phyloP scores from a whole-genome alignment of 2,113 vertebrate genomes.

The Cariama cristata region DNA sequence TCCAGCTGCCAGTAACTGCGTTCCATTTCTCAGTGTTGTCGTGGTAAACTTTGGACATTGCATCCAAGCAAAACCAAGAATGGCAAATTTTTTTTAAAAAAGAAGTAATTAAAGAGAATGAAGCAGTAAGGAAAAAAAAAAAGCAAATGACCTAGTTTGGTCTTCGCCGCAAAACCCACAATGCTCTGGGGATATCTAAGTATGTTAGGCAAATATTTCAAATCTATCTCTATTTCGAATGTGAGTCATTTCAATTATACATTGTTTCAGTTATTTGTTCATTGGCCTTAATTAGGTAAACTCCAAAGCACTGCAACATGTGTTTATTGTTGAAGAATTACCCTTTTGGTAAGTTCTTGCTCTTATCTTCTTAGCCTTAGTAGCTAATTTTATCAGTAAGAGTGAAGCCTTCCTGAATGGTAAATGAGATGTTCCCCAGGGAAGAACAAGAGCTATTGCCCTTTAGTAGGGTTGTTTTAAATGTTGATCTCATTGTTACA shows the following conservation, averaged over 20 bases:
- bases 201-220: conserved; percentile 65
- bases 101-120: conserved; percentile 50
- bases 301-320: conserved; percentile 3
- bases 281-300: conserved; percentile 58
- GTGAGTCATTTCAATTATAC: conserved; percentile 56
- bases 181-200: conserved; percentile 61
- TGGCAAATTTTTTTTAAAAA: conserved; percentile 10
- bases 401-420: neutral
- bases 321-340: conserved; percentile 11
- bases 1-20: conserved; percentile 37
- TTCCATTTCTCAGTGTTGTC: conserved; percentile 56
- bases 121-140: conserved; percentile 38
- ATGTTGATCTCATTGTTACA: neutral
- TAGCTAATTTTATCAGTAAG: neutral
- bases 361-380: conserved; percentile 5
- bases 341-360: neutral
- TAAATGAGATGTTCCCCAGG: neutral
- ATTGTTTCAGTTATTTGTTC: conserved; percentile 57
- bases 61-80: conserved; percentile 56
- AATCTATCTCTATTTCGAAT: conserved; percentile 58
- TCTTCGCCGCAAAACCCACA: conserved; percentile 57
- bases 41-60: conserved; percentile 54
- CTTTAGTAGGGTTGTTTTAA: neutral
- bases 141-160: conserved; percentile 71
- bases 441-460: neutral